Conservation (phyloP, 2,888 invertebrate genomes). For the Parelbella ahira region DNA sequence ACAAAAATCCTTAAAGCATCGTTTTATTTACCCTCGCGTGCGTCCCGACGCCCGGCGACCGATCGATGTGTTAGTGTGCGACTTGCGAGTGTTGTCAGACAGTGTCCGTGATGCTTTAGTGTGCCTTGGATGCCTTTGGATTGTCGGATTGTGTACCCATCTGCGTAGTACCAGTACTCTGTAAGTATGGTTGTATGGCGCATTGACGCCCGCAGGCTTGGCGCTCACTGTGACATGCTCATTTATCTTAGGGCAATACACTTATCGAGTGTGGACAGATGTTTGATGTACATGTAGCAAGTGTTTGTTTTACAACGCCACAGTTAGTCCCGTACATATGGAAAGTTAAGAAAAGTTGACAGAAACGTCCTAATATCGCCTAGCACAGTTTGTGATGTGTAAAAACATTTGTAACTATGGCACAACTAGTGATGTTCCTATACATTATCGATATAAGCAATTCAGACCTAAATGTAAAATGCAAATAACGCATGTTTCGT, state of each 20-base stretch:
- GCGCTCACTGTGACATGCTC: not conserved
- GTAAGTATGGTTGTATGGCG: slow-evolving; percentile 9
- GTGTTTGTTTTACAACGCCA: too few relatives aligned
- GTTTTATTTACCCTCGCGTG: slow-evolving; percentile 69
- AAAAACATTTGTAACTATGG: too few relatives aligned
- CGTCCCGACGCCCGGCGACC: slow-evolving; percentile 20
- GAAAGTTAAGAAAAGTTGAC: too few relatives aligned
- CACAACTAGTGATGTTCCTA: slow-evolving; percentile 14
- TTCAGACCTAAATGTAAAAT: slow-evolving; percentile 1
- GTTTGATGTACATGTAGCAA: slow-evolving; percentile 8
- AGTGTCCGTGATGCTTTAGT: slow-evolving; percentile 14
- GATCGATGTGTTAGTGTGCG: slow-evolving; percentile 22
- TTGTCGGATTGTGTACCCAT: slow-evolving; percentile 12
- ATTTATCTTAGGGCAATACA: slow-evolving; percentile 2
- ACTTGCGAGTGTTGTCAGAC: slow-evolving; percentile 18
- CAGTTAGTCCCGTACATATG: too few relatives aligned
- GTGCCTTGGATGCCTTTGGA: slow-evolving; percentile 15
- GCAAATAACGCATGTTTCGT: slow-evolving; percentile 12
- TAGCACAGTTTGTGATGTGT: too few relatives aligned
- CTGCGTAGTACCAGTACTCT: slow-evolving; percentile 1
- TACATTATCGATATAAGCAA: slow-evolving; percentile 14
- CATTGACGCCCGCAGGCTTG: not conserved
- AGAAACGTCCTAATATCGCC: too few relatives aligned
- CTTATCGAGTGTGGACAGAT: slow-evolving; percentile 5
- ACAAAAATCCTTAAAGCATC: slow-evolving; percentile 74